phyloP scores from a whole-genome alignment of 1,140 invertebrate species.

The Brachionus paranguensis region DNA sequence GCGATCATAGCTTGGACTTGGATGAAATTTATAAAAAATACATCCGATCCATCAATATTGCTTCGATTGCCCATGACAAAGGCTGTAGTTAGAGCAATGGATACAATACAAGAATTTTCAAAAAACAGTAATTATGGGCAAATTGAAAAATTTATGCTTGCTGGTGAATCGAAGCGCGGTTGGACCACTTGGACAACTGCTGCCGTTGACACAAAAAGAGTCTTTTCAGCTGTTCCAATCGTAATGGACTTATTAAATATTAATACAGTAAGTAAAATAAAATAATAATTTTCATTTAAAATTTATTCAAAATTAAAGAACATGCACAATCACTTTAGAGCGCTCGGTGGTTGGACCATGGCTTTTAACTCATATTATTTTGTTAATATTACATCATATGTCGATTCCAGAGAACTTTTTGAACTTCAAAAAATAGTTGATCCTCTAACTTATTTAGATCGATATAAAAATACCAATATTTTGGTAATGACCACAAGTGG shows the following conservation, averaged over 20 bases:
- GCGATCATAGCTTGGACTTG: slow-evolving; percentile 41
- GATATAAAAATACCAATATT: slow-evolving; percentile 46
- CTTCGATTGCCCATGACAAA: slow-evolving; percentile 49
- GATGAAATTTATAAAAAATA: slow-evolving; percentile 39
- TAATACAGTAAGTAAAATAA: slow-evolving; percentile 42
- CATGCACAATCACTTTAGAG: slow-evolving; percentile 48
- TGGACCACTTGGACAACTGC: slow-evolving; percentile 52
- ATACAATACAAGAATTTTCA: slow-evolving; percentile 5
- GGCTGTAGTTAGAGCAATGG: slow-evolving; percentile 41
- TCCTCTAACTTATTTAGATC: slow-evolving; percentile 47
- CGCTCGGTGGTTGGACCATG: slow-evolving; percentile 40
- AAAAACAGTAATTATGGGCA: neutral
- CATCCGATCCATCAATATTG: neutral
- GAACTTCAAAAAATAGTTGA: slow-evolving; percentile 47
- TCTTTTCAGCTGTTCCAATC: slow-evolving; percentile 47
- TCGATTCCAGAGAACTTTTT: neutral
- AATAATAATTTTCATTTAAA: neutral
- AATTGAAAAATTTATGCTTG: slow-evolving; percentile 40
- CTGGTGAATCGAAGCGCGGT: slow-evolving; percentile 49
- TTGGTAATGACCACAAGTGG: slow-evolving; percentile 47
- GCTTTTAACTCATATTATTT: slow-evolving; percentile 29
- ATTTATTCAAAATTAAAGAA: slow-evolving; percentile 43
- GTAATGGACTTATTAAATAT: slow-evolving; percentile 50
- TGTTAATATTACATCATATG: slow-evolving; percentile 22
- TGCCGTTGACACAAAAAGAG: slow-evolving; percentile 47